These are phyloP conservation scores for Ctenicera cuprea DNA, from an alignment of 2,888 invertebrate genomes.

Conservation along the genomic window DNA sequence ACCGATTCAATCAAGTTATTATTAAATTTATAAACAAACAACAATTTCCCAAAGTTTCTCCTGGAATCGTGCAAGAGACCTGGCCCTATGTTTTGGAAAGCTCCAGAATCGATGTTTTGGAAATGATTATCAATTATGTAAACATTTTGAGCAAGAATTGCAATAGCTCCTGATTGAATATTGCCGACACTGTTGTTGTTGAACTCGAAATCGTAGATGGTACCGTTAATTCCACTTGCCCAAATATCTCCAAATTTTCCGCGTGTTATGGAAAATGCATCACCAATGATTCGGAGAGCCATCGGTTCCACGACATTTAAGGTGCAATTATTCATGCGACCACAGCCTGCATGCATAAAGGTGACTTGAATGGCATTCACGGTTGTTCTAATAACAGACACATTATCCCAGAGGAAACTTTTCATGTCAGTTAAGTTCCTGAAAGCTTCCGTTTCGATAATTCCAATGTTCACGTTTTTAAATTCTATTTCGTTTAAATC, in stretches of 20 bases:
- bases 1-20: constrained; percentile 72
- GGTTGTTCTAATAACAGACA: constrained; percentile 72
- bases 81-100: constrained; percentile 68
- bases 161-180: constrained; percentile 71
- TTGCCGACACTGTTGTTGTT: constrained; percentile 71
- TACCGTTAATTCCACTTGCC: constrained; percentile 72
- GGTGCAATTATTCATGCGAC: constrained; percentile 71
- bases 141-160: constrained; percentile 61
- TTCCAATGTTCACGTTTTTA: constrained; percentile 73
- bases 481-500: constrained; percentile 72
- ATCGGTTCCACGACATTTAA: constrained; percentile 71
- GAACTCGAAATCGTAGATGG: constrained; percentile 71
- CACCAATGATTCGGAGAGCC: constrained; percentile 68
- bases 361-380: constrained; percentile 72
- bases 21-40: constrained; percentile 70
- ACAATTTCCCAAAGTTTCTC: constrained; percentile 61
- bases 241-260: constrained; percentile 71
- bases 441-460: constrained; percentile 73
- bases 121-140: constrained; percentile 72
- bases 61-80: constrained; percentile 61
- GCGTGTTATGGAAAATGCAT: constrained; percentile 65
- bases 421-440: constrained; percentile 72
- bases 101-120: constrained; percentile 71
- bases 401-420: constrained; percentile 74
- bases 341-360: constrained; percentile 68